Evolutionary conservation across 2,113 vertebrate species (phyloP), one percentile per base, ranked within the genome.

Genomic region (Bufo bufo): DNA sequence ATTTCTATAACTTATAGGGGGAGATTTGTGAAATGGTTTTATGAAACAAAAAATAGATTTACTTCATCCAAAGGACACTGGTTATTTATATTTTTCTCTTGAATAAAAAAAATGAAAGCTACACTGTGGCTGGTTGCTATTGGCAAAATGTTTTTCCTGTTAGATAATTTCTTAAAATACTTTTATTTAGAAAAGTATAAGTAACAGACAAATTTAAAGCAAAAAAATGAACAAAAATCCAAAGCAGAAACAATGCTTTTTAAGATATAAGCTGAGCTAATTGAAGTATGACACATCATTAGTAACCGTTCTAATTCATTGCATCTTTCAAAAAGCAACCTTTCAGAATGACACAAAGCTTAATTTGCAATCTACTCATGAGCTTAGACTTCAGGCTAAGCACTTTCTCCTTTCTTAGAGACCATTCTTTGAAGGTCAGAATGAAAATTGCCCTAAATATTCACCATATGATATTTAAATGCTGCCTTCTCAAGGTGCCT

Each of bases 391-490:
- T 74, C 72, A 85, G 84, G 58, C 84, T 63, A 85, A 85, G 84
- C 72, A 85, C 72, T 85, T 85, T 85, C 72, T 85, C 11, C 84
- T 85, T 59, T 85, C 56, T 85, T 59, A 85, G 71, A 85, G 84
- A 56, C 84, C 84, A 85, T 85, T 61, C 56, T 77, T 74, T 85
- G 84, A 85, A 85, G 84, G 84, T 85, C 84, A 85, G 9, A 63
- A 85, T 75, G 84, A 77, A 85, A 85, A 85, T 85, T 63, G 84
- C 63, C 72, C 71, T 61, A 85, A 85, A 85, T 77, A 54, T 85
- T 85, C 84, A 77, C 84, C 43, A 75, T 85, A 63, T 77, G 84
- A 85, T 85, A 85, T 85, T 77, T 77, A 77, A 85, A 74, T 50
- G 12, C 56, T 47, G 2, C 52, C 20, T 85, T 77, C 84, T 77